Conservation (phyloP, 2,797 vertebrate species). For the Scolopax rusticola region DNA sequence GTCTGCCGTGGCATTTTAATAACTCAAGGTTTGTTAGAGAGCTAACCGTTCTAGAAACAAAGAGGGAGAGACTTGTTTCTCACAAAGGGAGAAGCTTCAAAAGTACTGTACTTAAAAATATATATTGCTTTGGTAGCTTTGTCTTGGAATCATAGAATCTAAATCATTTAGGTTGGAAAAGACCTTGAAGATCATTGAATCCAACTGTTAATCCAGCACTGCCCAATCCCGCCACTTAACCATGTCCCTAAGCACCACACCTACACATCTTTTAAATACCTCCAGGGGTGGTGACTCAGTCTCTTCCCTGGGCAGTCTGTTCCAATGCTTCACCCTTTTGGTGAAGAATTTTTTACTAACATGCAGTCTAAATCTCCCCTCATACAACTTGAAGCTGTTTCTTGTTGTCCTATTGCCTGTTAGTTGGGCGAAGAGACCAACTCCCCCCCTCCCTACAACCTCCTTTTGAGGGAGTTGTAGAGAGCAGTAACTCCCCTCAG, state of each 20-base stretch:
- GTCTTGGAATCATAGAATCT: not conserved
- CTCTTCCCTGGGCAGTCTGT: not conserved
- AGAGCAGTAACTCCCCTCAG: not conserved
- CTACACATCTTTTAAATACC: not conserved
- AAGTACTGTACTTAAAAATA: not conserved
- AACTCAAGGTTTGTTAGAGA: not conserved
- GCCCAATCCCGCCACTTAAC: not conserved
- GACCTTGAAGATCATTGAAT: not conserved
- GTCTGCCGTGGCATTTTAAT: not conserved
- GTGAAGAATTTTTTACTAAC: not conserved
- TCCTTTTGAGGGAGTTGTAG: not conserved
- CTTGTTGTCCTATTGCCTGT: not conserved
- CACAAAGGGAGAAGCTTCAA: not conserved
- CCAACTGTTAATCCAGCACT: not conserved
- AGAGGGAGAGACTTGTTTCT: not conserved
- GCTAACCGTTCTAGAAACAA: not conserved
- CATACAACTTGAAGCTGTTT: not conserved
- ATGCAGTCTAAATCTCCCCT: not conserved
- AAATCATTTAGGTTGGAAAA: not conserved
- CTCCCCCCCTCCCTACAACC: not conserved
- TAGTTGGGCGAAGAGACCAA: not conserved
- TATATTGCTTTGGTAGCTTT: not conserved
- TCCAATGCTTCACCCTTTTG: not conserved
- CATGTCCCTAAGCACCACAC: not conserved
- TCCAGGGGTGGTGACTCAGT: not conserved